phyloP scores from a whole-genome alignment of 2,113 vertebrate genomes.

The Odontophorus gujanensis region DNA sequence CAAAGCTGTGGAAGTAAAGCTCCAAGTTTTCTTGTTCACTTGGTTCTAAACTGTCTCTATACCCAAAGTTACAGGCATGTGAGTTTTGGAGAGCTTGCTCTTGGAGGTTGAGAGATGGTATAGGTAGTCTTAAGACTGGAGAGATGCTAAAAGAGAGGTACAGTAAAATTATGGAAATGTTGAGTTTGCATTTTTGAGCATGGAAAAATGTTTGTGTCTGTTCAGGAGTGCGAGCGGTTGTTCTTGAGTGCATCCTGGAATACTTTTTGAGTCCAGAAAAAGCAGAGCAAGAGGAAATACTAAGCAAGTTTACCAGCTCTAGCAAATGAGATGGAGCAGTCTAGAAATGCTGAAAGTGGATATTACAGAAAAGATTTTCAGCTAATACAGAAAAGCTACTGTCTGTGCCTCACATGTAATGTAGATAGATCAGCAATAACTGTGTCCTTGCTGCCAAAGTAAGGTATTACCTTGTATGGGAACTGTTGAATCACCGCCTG shows the following conservation, averaged over 20 bases:
- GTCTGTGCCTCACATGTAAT: neutral
- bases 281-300: neutral
- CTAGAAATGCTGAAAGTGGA: neutral
- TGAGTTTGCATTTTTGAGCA: neutral
- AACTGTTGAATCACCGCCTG: no score
- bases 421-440: neutral
- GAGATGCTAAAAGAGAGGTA: neutral
- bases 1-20: neutral
- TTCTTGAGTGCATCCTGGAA: accelerated
- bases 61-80: neutral
- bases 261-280: neutral
- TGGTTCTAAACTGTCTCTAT: neutral
- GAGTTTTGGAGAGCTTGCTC: neutral
- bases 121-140: neutral
- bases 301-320: neutral
- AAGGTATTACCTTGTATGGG: neutral
- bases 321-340: neutral
- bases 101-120: neutral
- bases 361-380: neutral
- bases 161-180: neutral
- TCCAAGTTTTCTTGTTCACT: neutral
- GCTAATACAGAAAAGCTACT: neutral
- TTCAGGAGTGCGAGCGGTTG: neutral
- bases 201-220: neutral
- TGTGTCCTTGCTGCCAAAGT: neutral